Evolutionary conservation across 2,113 vertebrate genomes (phyloP).

Genomic region (Callionymus lyra): DNA sequence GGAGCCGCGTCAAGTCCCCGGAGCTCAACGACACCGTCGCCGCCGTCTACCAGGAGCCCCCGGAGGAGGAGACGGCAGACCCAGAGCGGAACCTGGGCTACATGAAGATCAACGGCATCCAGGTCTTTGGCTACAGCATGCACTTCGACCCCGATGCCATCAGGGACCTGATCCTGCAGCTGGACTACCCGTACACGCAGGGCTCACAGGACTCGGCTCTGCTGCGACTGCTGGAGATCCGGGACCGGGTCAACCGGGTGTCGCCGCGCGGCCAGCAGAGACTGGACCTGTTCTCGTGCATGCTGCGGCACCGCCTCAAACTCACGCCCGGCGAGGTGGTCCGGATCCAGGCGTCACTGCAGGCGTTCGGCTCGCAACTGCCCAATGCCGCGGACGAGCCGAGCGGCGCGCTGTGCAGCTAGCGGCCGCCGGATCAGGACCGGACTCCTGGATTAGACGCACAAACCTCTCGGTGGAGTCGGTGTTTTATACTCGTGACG

Average conservation of each 20-base stretch:
- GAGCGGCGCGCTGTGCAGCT: conserved; percentile 96
- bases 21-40: conserved; percentile 73
- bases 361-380: conserved; percentile 85
- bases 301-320: conserved; percentile 91
- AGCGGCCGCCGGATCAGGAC: conserved; percentile 60
- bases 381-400: conserved; percentile 91
- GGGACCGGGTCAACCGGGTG: conserved; percentile 90
- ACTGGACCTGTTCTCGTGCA: conserved; percentile 90
- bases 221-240: conserved; percentile 87
- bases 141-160: conserved; percentile 96
- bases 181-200: conserved; percentile 97
- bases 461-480: too few relatives aligned
- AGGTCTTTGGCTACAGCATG: conserved; percentile 98
- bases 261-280: conserved; percentile 85
- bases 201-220: conserved; percentile 93
- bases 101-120: conserved; percentile 97
- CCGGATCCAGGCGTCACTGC: conserved; percentile 85
- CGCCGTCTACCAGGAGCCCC: conserved; percentile 85
- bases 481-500: too few relatives aligned
- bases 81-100: conserved; percentile 88
- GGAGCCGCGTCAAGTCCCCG: conserved; percentile 82
- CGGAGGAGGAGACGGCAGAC: conserved; percentile 79
- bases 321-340: conserved; percentile 89
- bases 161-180: conserved; percentile 89
- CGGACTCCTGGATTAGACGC: conserved; percentile 13